Conservation (phyloP, 1,140 invertebrate species). For the Caligus rogercresseyi region DNA sequence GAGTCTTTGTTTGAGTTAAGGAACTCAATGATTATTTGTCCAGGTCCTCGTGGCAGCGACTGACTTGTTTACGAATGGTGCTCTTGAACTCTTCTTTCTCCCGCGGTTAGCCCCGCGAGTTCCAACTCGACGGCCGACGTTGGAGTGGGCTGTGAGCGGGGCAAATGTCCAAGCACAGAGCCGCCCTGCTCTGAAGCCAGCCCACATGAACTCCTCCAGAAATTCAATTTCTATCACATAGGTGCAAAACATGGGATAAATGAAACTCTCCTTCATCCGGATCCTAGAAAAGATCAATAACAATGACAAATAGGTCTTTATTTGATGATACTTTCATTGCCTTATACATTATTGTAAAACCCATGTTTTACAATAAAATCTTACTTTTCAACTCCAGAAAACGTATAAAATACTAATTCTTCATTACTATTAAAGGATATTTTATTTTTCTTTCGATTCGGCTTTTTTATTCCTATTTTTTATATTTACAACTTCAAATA, state of each 20-base stretch:
- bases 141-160: neutral
- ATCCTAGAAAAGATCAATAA: too few species aligned
- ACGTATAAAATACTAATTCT: too few species aligned
- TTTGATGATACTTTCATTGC: too few species aligned
- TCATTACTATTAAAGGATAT: too few species aligned
- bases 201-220: constrained; percentile 10
- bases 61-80: constrained; percentile 5
- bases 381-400: too few species aligned
- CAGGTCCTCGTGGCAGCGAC: neutral
- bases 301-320: too few species aligned
- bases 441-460: too few species aligned
- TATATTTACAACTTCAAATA: too few species aligned
- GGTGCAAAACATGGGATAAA: neutral
- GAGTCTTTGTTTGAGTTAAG: constrained; percentile 1
- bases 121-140: neutral
- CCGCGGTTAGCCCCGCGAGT: constrained; percentile 9
- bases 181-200: neutral
- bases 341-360: too few species aligned
- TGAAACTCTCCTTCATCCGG: neutral
- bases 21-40: constrained; percentile 6
- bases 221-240: constrained; percentile 13
- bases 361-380: too few species aligned
- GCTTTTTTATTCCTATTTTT: too few species aligned
- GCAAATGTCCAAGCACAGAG: constrained; percentile 2
- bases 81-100: constrained; percentile 8